Base-by-base conservation (phyloP, 1,140 invertebrate genomes). In the Achatina immaculata region DNA sequence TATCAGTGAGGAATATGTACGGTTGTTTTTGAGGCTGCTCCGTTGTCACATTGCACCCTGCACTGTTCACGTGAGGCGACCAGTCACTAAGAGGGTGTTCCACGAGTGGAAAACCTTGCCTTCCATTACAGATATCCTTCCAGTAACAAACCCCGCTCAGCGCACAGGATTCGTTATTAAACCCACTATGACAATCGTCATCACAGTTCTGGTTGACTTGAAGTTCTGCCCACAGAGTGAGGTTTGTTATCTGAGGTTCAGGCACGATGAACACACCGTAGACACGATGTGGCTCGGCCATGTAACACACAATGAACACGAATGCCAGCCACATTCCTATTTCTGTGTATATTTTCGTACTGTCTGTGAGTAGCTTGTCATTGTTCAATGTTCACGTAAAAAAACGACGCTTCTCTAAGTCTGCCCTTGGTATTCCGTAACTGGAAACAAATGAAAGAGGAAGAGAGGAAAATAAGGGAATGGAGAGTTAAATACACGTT, bases 81-180 rank as follows among this genome's bases (percentile, higher is more conserved):
- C 71, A 73, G 0, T 43, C 6, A 43, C 42, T 43, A 40, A 73
- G 40, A 3, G 71, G 71, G 21, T 45, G 31, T 21, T 73, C 71
- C 11, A 73, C 71, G 2, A 24, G 3, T 4, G 71, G 71, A 1
- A 43, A 36, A 19, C 24, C 24, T 19, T 4, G 1, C 34, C 71
- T 43, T 19, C 71, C 71, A 73, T 73, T 73, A 28, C 71, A 73
- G 68, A 43, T 71, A 34, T 43, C 19, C 48, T 34, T 3, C 48
- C 21, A 2, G 1, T 51, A 0, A 28, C 71, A 73, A n/a, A 73
- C 43, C 3, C 28, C 21, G 11, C 7, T 48, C 19, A 31, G 11
- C 31, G 28, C 14, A 31, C 71, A 73, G 38, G 43, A 43, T 6
- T 14, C n/a, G 43, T 48, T 73, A 48, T 73, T n/a, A 24, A 73